These are phyloP conservation scores for Solea senegalensis DNA, from an alignment of 2,113 vertebrate species.

Conservation along the genomic window DNA sequence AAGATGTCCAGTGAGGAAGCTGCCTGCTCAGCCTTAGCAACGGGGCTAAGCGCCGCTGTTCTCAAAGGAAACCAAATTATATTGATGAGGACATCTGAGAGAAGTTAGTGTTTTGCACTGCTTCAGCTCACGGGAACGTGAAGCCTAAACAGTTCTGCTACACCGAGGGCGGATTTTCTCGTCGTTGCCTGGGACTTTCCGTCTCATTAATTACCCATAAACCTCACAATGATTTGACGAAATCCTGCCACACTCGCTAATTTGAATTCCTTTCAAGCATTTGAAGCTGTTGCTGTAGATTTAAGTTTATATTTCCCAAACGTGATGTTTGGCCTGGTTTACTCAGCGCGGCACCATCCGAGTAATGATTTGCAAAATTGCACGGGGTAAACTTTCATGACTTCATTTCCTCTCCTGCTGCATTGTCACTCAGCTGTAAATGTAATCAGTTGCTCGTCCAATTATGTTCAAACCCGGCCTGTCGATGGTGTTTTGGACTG, in stretches of 20 bases:
- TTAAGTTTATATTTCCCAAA: constrained; percentile 64
- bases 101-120: constrained; percentile 47
- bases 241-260: constrained; percentile 45
- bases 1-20: constrained; percentile 62
- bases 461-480: constrained; percentile 57
- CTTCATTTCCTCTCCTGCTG: constrained; percentile 78
- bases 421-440: constrained; percentile 75
- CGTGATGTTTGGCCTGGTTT: constrained; percentile 60
- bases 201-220: constrained; percentile 60
- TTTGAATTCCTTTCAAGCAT: constrained; percentile 57
- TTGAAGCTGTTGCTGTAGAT: constrained; percentile 57
- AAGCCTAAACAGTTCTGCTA: constrained; percentile 36
- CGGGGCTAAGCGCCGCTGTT: constrained; percentile 51
- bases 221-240: constrained; percentile 57
- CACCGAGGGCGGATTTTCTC: constrained; percentile 54
- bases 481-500: constrained; percentile 58
- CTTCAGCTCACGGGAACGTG: constrained; percentile 32
- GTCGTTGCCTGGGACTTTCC: constrained; percentile 44
- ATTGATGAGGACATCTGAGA: constrained; percentile 48
- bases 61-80: constrained; percentile 64
- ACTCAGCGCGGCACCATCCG: constrained; percentile 57
- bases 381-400: constrained; percentile 73
- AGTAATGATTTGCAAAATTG: constrained; percentile 77
- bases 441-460: constrained; percentile 77
- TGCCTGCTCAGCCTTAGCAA: constrained; percentile 66